Base-by-base conservation (phyloP, 2,797 vertebrate genomes). In the Chelidonichthys spinosus region DNA sequence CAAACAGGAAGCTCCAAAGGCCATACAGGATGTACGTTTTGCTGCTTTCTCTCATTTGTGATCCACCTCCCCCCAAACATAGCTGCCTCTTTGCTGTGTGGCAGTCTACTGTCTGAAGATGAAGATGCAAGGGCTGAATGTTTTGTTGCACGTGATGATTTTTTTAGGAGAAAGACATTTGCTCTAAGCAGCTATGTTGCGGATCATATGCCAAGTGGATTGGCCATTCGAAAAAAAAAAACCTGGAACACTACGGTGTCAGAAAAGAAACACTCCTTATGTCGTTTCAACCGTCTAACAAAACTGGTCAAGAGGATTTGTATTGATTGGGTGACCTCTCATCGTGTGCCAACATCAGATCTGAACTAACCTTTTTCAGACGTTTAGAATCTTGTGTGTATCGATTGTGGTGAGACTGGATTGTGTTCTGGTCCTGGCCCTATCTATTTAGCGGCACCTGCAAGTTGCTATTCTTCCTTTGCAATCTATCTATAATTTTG, bases 1-100 rank as follows among this genome's bases (percentile, higher is more conserved):
- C 68, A 87, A 90, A 91, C 75, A 78, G 68, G 66, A 74, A 89
- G 85, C 46, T 93, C 89, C 85, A 94, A 90, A 82, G 82, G 83
- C 82, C 78, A 78, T 62, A 83, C 78, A 92, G 86, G 89, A 93
- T 87, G 74, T 43, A 62, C 82, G 74, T 44, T 37, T 73, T 62
- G 46, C 66, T 74, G 58, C 44, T 40, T 47, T 39, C 33, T 53
- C 63, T 47, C 6, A 44, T 15, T 74, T 63, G 44, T 47, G 49
- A 11, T 72, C 53, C 32, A 68, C 25, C 52, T 79, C 49, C 44
- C 44, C 25, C 18, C 11, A 32, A 60, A 55, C 55, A n/a, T 18
- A 69, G n/a, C 35, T 71, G 18, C 14, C 4, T 53, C 18, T 58
- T 44, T 58, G 17, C 59, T 50, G 37, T 67, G 55, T 56, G 14